Percentiles rank a stretch among this genome's conserved stretches.
phyloP scores from a whole-genome alignment of 2,888 invertebrate genomes.

The Idaea straminata region DNA sequence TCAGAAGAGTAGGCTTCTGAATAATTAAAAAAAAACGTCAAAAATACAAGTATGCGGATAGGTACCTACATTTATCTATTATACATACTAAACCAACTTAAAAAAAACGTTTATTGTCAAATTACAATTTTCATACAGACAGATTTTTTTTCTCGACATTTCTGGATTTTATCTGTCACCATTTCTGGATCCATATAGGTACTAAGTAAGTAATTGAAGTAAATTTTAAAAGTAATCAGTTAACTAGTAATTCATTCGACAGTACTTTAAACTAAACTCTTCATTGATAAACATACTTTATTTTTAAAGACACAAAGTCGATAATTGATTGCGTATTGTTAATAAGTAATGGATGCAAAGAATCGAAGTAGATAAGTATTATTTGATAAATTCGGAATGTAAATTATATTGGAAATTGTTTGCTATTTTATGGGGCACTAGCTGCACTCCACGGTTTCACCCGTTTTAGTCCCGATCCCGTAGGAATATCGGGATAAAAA shows the following conservation, averaged over 20 bases:
- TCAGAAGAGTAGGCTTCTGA: no score
- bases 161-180: no score
- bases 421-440: conserved; percentile 22
- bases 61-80: no score
- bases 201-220: neutral
- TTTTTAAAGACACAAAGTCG: conserved; percentile 16
- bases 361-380: conserved; percentile 43
- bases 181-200: no score
- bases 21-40: no score
- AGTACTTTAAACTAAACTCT: neutral
- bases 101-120: no score
- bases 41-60: no score
- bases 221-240: neutral
- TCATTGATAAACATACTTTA: conserved; percentile 9
- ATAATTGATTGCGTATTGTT: conserved; percentile 20
- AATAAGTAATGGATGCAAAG: conserved; percentile 20
- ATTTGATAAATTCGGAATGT: conserved; percentile 51
- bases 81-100: no score
- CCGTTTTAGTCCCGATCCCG: neutral
- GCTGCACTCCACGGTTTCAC: neutral
- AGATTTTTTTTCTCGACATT: no score
- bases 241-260: neutral
- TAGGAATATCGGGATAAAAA: no score
- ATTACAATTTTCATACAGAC: no score
- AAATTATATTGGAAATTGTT: conserved; percentile 50